Evolutionary conservation across 1,140 invertebrate species (phyloP), one percentile per base, ranked within the genome.

Genomic region (Helicoverpa zea): DNA sequence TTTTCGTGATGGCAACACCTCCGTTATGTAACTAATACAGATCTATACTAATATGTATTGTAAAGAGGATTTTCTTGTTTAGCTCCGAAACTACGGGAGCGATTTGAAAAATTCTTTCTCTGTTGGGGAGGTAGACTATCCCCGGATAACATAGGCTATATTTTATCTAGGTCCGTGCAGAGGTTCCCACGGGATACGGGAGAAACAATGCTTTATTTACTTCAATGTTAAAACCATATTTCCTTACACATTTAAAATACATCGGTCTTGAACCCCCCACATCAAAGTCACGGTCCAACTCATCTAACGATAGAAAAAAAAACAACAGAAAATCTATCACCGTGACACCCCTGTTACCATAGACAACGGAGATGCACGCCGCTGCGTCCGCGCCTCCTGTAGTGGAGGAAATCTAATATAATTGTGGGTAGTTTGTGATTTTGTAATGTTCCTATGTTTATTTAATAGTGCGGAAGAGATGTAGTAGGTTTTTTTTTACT

Each of bases 301-400:
- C n/a, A 43, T 66, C 9, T 16, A 47, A 49, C 47, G 13, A 18
- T 52, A 13, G 10, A 14, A 23, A 18, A 52, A 70, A 54, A 29
- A 52, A 0, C 2, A 23, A 23, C 23, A 4, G 51, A n/a, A 70
- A 51, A 70, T 70, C 66, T 70, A 70, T 52, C 14, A 52, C 66
- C 66, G 66, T 70, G 66, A 70, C 66, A 14, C 66, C 66, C 66
- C 66, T 70, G 35, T 11, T 12, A 13, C 11, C 18, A 7, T n/a
- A 43, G 35, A 35, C 14, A n/a, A 14, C 11, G 70, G 70, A 73
- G 70, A 73, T 58, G 13, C 70, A 58, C 70, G n/a, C 52, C 52
- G 16, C 12, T 73, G 70, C 47, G 47, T 10, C 12, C 16, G 23
- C 70, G 70, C 70, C 58, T 73, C 70, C 70, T 23, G 70, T 14